phyloP scores from a whole-genome alignment of 2,888 invertebrate genomes.

The Dermolepida albohirtum region DNA sequence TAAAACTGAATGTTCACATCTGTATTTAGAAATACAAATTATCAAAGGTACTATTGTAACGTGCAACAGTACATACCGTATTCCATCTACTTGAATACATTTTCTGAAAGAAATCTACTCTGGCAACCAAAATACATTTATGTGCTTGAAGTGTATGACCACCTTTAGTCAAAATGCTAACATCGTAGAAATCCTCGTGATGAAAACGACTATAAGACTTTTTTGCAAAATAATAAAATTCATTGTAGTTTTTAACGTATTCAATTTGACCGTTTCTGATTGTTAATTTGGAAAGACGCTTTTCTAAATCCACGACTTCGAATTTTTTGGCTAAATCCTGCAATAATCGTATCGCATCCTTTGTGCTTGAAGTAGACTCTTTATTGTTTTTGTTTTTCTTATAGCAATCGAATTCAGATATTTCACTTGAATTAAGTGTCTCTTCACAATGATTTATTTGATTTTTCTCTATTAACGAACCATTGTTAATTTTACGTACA shows the following conservation, averaged over 20 bases:
- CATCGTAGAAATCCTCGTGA: slow-evolving; percentile 60
- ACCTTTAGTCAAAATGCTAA: slow-evolving; percentile 60
- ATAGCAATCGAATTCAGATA: slow-evolving; percentile 69
- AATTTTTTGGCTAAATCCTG: slow-evolving; percentile 70
- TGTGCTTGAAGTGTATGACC: slow-evolving; percentile 73
- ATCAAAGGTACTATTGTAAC: too few species aligned
- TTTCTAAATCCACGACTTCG: slow-evolving; percentile 67
- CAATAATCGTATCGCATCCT: slow-evolving; percentile 70
- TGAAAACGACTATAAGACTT: slow-evolving; percentile 42
- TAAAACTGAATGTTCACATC: too few species aligned
- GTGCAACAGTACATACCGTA: slow-evolving; percentile 68
- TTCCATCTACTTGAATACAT: slow-evolving; percentile 87
- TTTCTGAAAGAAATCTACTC: slow-evolving; percentile 87
- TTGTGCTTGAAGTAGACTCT: slow-evolving; percentile 50
- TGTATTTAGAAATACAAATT: too few species aligned
- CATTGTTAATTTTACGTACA: slow-evolving; percentile 28
- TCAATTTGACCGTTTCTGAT: slow-evolving; percentile 48
- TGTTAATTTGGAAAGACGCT: slow-evolving; percentile 66
- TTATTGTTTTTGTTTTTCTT: slow-evolving; percentile 54
- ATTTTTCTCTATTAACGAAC: slow-evolving; percentile 10
- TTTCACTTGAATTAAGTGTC: slow-evolving; percentile 54
- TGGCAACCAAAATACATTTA: slow-evolving; percentile 82
- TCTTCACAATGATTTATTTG: slow-evolving; percentile 39
- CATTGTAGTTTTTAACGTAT: slow-evolving; percentile 42
- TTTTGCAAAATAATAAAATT: slow-evolving; percentile 46